Base-by-base conservation (phyloP, 2,888 invertebrate species). In the Linyphia triangularis region DNA sequence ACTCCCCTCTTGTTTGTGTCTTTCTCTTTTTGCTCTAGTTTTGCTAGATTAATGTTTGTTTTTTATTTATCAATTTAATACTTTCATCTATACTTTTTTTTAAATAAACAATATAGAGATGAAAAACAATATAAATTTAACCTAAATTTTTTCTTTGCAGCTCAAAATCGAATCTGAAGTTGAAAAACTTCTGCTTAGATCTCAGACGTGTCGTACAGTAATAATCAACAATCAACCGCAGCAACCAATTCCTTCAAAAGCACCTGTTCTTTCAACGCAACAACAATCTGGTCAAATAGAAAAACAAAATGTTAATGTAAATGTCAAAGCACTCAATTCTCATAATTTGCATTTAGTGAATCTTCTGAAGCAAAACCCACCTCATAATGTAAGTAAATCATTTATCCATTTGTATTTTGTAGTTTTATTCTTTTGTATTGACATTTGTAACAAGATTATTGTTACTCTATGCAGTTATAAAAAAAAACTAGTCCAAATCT, bases 271-370 rank as follows among this genome's bases (percentile, higher is more conserved):
- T 13, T 24, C 22, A 26, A 69, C 51, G 19, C 88, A 82, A 9
- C 89, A 85, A 9, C 77, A 72, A 75, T 81, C 89, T 61, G 57
- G 30, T 89, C 88, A 65, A 37, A 22, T n/a, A 26, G 81, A 81
- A 22, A 81, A 86, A 6, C 43, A 90, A 85, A 90, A 84, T n/a
- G 2, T n/a, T 0, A 77, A 79, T 67, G 59, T 77, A 2, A 61
- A 59, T 65, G 51, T 57, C 6, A 85, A 88, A 28, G 4, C 30
- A 59, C 22, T 61, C 9, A 67, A 70, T 57, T 40, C 77, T 59
- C 89, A 88, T 22, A 89, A 86, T 61, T 19, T 90, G 22, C 85
- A 89, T 81, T 82, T 90, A 33, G 85, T 85, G n/a, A 90, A 90
- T 88, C 75, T 90, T 37, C 78, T 90, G 57, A 90, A 90, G 24